phyloP scores from a whole-genome alignment of 2,113 vertebrate genomes.

The Connochaetes taurinus region DNA sequence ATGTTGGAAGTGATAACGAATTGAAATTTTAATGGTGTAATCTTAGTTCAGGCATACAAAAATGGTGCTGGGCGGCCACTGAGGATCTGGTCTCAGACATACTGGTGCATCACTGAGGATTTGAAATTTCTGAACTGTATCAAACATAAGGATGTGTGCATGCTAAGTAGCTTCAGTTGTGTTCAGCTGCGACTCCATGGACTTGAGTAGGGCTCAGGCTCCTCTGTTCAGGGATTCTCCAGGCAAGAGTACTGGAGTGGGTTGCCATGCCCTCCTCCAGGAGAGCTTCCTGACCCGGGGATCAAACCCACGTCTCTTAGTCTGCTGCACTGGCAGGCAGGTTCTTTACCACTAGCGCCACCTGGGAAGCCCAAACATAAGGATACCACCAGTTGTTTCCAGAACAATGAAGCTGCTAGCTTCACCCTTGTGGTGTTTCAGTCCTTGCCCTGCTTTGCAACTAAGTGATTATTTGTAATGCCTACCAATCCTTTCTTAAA shows the following conservation, averaged over 20 bases:
- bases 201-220: not conserved
- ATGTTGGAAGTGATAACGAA: not conserved
- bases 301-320: not conserved
- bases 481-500: not conserved
- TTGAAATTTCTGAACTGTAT: not conserved
- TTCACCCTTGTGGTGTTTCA: not conserved
- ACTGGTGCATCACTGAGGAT: too few species aligned
- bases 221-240: not conserved
- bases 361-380: not conserved
- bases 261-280: not conserved
- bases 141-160: not conserved
- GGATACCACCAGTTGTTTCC: not conserved
- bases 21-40: not conserved
- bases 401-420: not conserved
- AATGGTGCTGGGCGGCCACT: not conserved
- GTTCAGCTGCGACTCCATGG: fast-evolving
- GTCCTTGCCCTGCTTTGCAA: not conserved
- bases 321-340: not conserved
- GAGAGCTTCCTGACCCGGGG: not conserved
- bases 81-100: not conserved
- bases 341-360: not conserved
- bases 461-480: not conserved
- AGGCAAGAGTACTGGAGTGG: not conserved
- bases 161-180: not conserved
- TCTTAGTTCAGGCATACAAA: not conserved